Evolutionary conservation across 2,797 vertebrate species (phyloP).

Genomic region (Enteromius fasciolatus): DNA sequence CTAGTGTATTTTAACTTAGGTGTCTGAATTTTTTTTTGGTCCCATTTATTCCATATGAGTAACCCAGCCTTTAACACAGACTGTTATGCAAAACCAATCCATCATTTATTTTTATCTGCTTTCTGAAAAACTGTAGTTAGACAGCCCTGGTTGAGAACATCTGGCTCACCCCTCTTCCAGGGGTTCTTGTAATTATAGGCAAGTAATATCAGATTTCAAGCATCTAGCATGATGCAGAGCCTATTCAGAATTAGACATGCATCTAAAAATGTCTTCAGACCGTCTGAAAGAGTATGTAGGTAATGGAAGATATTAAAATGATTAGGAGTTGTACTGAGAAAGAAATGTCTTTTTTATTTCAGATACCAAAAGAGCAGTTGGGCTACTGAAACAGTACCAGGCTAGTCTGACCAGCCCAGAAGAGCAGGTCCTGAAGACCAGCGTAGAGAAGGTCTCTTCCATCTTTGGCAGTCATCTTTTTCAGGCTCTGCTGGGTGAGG

Average conservation of each 20-base stretch:
- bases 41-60: not conserved
- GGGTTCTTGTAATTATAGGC: constrained; percentile 30
- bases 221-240: not conserved
- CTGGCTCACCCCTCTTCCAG: constrained; percentile 10
- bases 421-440: constrained; percentile 84
- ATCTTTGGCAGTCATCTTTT: constrained; percentile 83
- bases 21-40: not conserved
- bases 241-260: not conserved
- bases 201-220: constrained; percentile 3
- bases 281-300: not conserved
- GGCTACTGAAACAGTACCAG: constrained; percentile 86
- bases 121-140: not conserved
- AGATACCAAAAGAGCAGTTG: constrained; percentile 87
- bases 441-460: constrained; percentile 81
- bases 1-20: not conserved
- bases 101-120: constrained; percentile 4
- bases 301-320: not conserved
- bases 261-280: not conserved
- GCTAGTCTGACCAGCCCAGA: constrained; percentile 82
- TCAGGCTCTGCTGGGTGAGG: constrained; percentile 83
- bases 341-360: constrained; percentile 47
- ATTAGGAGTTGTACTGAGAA: not conserved
- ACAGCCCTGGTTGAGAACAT: constrained; percentile 26
- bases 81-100: not conserved
- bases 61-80: not conserved